phyloP scores from a whole-genome alignment of 2,888 invertebrate species.

The Lithophane leautieri region DNA sequence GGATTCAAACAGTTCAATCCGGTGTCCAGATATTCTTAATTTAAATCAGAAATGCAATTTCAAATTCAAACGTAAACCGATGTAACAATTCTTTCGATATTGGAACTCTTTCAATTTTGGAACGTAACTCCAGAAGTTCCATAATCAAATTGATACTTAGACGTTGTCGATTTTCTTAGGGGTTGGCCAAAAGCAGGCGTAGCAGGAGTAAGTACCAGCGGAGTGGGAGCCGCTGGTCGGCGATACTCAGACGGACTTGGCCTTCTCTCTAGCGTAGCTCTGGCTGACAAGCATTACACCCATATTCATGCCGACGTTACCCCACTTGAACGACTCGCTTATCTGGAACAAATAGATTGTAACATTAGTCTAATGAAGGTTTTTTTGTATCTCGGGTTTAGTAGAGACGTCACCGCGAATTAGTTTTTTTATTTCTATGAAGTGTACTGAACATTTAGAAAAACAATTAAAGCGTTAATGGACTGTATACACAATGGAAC shows the following conservation, averaged over 20 bases:
- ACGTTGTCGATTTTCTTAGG: conserved; percentile 83
- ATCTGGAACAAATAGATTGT: conserved; percentile 90
- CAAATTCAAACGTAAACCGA: conserved; percentile 60
- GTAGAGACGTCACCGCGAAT: conserved; percentile 49
- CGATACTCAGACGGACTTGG: conserved; percentile 86
- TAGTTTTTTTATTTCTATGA: conserved; percentile 32
- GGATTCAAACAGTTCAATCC: conserved; percentile 47
- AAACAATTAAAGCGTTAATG: conserved; percentile 50
- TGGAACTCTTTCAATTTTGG: conserved; percentile 56
- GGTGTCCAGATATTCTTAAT: conserved; percentile 58
- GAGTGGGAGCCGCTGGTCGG: conserved; percentile 78
- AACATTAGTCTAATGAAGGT: conserved; percentile 42
- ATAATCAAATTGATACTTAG: conserved; percentile 70
- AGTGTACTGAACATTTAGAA: conserved; percentile 17
- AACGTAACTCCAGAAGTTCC: conserved; percentile 49
- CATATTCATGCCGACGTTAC: conserved; percentile 93
- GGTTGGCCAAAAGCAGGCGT: conserved; percentile 84
- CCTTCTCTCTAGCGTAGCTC: conserved; percentile 83
- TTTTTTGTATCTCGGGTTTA: conserved; percentile 30
- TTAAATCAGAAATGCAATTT: conserved; percentile 67
- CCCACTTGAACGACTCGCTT: conserved; percentile 93
- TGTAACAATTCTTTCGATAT: conserved; percentile 59
- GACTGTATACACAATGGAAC: conserved; percentile 32
- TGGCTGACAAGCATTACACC: conserved; percentile 92
- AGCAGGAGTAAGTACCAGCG: conserved; percentile 83